Evolutionary conservation across 2,113 vertebrate genomes (phyloP).

Genomic region (Gymnarchus niloticus): DNA sequence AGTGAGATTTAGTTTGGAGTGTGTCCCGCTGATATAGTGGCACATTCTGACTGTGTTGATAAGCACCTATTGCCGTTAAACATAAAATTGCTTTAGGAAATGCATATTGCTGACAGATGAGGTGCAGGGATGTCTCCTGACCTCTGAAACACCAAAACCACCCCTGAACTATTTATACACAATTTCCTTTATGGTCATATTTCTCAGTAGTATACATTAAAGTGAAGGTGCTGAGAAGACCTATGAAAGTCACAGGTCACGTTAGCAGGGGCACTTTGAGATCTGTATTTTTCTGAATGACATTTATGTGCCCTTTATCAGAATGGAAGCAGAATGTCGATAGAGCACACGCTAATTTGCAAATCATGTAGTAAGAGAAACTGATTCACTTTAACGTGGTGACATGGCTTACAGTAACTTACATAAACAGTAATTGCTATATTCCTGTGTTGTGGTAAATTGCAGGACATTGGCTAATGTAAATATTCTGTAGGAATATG

Average conservation of each 20-base stretch:
- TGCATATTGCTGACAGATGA: slow-evolving; percentile 45
- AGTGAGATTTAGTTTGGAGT: slow-evolving; percentile 7
- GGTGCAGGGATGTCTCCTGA: slow-evolving; percentile 25
- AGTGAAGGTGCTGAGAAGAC: background rate
- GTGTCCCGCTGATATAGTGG: slow-evolving; percentile 35
- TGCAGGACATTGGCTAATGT: no score
- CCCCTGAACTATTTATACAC: background rate
- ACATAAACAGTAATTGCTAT: background rate
- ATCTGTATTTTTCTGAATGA: background rate
- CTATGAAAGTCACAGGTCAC: background rate
- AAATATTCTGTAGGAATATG: no score
- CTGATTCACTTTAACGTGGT: background rate
- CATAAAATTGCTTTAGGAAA: slow-evolving; percentile 42
- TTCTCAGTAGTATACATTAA: background rate
- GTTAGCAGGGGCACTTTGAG: background rate
- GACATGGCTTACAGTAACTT: background rate
- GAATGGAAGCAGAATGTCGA: background rate
- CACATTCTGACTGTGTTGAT: background rate
- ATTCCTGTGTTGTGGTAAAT: no score
- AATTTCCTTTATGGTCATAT: background rate
- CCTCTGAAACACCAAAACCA: background rate
- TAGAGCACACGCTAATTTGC: background rate
- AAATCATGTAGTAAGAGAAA: background rate
- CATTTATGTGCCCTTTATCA: background rate
- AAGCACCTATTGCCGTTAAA: slow-evolving; percentile 27